Evolutionary conservation across 2,888 invertebrate species (phyloP).

Genomic region (Latrodectus elegans): DNA sequence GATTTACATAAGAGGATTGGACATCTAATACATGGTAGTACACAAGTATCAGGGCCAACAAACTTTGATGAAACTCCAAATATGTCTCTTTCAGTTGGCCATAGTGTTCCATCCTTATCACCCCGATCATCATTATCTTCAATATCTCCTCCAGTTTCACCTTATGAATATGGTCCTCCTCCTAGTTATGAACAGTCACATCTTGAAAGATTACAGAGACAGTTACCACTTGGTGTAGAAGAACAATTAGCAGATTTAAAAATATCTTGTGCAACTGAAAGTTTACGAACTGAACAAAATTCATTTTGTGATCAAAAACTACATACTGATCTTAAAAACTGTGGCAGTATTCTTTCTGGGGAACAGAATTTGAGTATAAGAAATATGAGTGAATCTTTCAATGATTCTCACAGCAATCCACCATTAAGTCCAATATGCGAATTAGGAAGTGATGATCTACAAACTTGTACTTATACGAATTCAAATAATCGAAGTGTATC

Average conservation of each 20-base stretch:
- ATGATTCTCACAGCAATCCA: constrained; percentile 75
- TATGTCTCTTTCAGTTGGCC: constrained; percentile 70
- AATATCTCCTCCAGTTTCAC: constrained; percentile 89
- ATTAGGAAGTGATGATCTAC: constrained; percentile 71
- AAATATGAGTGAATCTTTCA: constrained; percentile 50
- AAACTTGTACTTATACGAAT: constrained; percentile 77
- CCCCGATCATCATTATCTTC: constrained; percentile 90
- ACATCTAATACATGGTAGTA: constrained; percentile 77
- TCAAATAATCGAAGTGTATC: constrained; percentile 85
- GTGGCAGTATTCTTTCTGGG: constrained; percentile 29
- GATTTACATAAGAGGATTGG: constrained; percentile 92
- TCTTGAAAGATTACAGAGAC: constrained; percentile 62
- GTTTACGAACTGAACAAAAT: constrained; percentile 54
- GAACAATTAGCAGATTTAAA: constrained; percentile 67
- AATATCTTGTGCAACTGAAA: constrained; percentile 43
- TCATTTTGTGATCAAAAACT: constrained; percentile 55
- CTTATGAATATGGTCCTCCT: constrained; percentile 78
- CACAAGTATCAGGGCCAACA: constrained; percentile 56
- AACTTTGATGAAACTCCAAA: constrained; percentile 66
- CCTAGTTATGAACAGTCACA: constrained; percentile 83
- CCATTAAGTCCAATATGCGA: constrained; percentile 76
- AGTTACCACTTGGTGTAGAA: constrained; percentile 50
- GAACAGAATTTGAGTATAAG: constrained; percentile 49
- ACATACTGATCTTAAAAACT: not conserved
- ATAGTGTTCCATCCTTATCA: constrained; percentile 88